Evolutionary conservation across 1,140 invertebrate species (phyloP).

Genomic region (Eriosoma lanigerum): DNA sequence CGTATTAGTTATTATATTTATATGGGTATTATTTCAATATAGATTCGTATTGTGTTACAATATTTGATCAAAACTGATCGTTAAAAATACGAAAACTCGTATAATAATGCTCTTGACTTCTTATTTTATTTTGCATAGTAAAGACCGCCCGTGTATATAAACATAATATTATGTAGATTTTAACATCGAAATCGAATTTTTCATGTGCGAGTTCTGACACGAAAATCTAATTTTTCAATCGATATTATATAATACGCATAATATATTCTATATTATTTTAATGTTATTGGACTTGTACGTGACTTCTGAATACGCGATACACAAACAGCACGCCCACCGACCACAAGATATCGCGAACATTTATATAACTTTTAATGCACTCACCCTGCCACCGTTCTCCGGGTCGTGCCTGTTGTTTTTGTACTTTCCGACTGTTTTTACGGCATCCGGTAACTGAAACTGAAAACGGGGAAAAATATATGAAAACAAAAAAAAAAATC

Average conservation of each 20-base stretch:
- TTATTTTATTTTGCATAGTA: no score
- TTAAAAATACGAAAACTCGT: no score
- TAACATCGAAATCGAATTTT: constrained; percentile 7
- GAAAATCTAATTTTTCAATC: neutral
- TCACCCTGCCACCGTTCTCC: constrained; percentile 44
- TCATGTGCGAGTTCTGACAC: neutral
- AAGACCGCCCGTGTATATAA: no score
- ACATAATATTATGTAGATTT: neutral
- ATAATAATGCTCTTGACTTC: no score
- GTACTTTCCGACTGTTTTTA: constrained; percentile 41
- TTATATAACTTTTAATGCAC: neutral
- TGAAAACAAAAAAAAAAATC: no score
- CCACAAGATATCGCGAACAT: no score
- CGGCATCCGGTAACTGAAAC: constrained; percentile 47
- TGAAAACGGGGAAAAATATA: neutral
- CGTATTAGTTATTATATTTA: no score
- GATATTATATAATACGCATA: neutral
- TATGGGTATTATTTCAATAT: no score
- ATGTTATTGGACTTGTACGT: neutral
- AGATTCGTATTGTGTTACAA: no score
- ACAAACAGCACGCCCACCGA: neutral
- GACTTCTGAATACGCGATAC: neutral
- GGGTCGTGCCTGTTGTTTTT: constrained; percentile 46
- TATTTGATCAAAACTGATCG: no score
- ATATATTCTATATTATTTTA: neutral